phyloP scores from a whole-genome alignment of 2,797 vertebrate species.

The Nasua narica region DNA sequence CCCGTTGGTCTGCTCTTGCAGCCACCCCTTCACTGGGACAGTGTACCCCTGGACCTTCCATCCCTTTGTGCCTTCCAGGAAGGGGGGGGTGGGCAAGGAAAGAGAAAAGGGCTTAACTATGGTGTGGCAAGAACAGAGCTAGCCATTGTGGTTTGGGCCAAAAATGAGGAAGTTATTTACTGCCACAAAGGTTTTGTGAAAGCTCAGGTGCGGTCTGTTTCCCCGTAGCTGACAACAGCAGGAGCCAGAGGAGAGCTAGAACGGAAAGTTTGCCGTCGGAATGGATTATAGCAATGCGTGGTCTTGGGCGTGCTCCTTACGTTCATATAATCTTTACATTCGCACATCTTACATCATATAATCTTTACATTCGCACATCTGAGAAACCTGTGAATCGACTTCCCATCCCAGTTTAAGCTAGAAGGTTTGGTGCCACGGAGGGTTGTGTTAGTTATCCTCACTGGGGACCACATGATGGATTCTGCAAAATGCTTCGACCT shows the following conservation, averaged over 20 bases:
- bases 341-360: not conserved
- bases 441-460: not conserved
- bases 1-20: not conserved
- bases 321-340: not conserved
- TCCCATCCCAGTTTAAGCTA: not conserved
- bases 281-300: not conserved
- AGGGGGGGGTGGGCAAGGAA: not conserved
- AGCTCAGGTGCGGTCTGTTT: not conserved
- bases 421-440: not conserved
- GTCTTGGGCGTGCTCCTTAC: not conserved
- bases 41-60: not conserved
- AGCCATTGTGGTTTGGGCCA: slow-evolving; percentile 4
- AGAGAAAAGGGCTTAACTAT: not conserved
- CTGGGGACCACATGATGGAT: not conserved
- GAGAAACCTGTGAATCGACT: not conserved
- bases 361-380: not conserved
- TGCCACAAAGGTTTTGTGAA: not conserved
- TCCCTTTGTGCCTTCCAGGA: not conserved
- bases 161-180: not conserved
- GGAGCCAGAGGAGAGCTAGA: not conserved
- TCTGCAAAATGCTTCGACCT: not conserved
- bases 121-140: not conserved
- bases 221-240: rapidly evolving
- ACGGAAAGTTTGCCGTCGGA: not conserved
- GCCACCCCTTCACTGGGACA: not conserved